These are phyloP conservation scores for Hemibates koningsi DNA, from an alignment of 2,113 vertebrate genomes.

Conservation along the genomic window DNA sequence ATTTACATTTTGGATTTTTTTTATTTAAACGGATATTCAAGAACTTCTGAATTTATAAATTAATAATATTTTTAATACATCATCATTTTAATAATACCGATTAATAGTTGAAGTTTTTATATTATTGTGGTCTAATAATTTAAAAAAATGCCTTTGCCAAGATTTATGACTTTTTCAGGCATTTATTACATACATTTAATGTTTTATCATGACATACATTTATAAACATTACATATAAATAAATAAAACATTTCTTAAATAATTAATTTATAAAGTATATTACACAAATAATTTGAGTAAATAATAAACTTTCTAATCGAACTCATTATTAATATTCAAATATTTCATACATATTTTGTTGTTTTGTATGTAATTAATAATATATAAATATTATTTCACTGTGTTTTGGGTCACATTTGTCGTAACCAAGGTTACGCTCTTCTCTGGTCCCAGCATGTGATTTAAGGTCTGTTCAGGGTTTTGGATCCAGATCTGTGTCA, in stretches of 20 bases:
- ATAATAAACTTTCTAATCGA: background rate
- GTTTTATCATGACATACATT: background rate
- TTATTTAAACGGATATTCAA: background rate
- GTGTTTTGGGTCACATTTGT: background rate
- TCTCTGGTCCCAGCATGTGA: background rate
- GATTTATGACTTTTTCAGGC: background rate
- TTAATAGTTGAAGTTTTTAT: background rate
- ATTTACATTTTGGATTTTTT: background rate
- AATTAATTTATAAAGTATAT: background rate
- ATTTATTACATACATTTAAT: background rate
- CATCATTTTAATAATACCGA: fast-evolving
- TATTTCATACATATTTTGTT: background rate
- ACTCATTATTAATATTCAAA: background rate
- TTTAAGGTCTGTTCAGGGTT: background rate
- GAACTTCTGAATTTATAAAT: background rate
- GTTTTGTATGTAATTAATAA: background rate
- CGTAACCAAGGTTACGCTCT: background rate
- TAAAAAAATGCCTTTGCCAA: fast-evolving
- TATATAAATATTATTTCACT: background rate
- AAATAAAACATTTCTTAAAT: background rate
- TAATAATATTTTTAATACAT: background rate
- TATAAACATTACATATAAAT: background rate
- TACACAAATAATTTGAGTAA: background rate
- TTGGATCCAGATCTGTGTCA: background rate
- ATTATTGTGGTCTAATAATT: background rate